A percentile compares a stretch with the other conserved stretches of the same genome.
Evolutionary conservation across 2,113 vertebrate genomes (phyloP).

Genomic region (Symphodus melops): DNA sequence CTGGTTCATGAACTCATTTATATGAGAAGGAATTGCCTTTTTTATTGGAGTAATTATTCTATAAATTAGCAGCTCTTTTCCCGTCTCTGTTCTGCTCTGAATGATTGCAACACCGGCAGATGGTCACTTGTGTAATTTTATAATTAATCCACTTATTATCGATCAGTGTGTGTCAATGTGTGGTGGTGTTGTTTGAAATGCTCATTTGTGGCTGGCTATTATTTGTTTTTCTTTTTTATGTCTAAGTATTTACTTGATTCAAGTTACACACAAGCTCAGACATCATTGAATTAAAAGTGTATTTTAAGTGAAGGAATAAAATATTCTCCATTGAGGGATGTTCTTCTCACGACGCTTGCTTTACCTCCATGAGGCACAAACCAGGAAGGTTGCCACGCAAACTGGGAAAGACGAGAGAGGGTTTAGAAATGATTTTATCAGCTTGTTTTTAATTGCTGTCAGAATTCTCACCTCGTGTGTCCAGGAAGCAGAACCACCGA

Average conservation of each 20-base stretch:
- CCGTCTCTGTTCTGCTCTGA: no score
- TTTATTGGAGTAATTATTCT: no score
- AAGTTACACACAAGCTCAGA: background rate
- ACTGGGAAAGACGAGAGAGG: slow-evolving; percentile 39
- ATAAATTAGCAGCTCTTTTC: no score
- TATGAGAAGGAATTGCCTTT: no score
- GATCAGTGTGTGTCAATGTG: no score
- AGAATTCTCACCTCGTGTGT: slow-evolving; percentile 78
- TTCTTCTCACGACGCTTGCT: slow-evolving; percentile 19
- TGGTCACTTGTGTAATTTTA: no score
- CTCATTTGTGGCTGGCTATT: no score
- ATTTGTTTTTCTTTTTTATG: background rate
- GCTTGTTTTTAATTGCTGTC: fast-evolving
- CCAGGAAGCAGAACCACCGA: slow-evolving; percentile 88
- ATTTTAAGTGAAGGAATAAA: no score
- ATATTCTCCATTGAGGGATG: background rate
- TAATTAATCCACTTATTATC: no score
- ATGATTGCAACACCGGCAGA: no score
- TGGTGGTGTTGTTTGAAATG: no score
- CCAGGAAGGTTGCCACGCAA: slow-evolving; percentile 54
- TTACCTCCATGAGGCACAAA: slow-evolving; percentile 80
- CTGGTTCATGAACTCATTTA: no score
- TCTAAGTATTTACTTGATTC: background rate
- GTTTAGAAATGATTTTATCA: background rate
- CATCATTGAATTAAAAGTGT: background rate